Evolutionary conservation across 2,113 vertebrate genomes (phyloP), one percentile per base, ranked within the genome.

Genomic region (Nesoenas mayeri): DNA sequence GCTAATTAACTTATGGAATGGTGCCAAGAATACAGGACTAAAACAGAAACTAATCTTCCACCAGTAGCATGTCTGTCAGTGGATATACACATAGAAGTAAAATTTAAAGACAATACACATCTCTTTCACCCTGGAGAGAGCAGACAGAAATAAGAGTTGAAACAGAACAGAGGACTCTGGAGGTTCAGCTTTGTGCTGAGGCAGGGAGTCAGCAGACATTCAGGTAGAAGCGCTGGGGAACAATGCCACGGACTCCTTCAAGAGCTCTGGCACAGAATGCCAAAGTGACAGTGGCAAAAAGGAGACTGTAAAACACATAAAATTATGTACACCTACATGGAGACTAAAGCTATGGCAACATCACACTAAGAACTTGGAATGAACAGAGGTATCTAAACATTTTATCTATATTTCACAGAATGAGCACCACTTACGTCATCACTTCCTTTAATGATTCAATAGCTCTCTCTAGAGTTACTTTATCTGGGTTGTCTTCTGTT

Each of bases 371-470:
- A 85, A 70, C 75, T 83, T 29, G n/a, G 50, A 78, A 91, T 34
- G 15, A 94, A 86, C 12, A 79, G 25, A 57, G 18, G 57, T 22
- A 56, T 34, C 31, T 51, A 67, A 51, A 88, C 5, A 12, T 32
- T 1, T 44, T 67, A 78, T 38, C 17, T 6, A 28, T 9, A 48
- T 38, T 70, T 61, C 60, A 72, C 0, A 79, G 12, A 88, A 56
- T 16, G 32, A 94, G 34, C 53, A 71, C 29, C 50, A 96, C 99
- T 99, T 98, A 99, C 99, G 98, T 99, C 99, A 99, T 99, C 83
- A 99, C 99, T 98, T 99, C 99, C 97, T 99, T 99, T 70, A 99
- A 95, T 40, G 99, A 99, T 79, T 99, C 99, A 79, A 99, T 99
- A 72, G 99, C 99, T 97, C 98, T 99, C 91, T 99, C 99, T 93